Percentiles rank a stretch among this genome's conserved stretches.
phyloP scores from a whole-genome alignment of 2,888 invertebrate species.

The Eilema caniola region DNA sequence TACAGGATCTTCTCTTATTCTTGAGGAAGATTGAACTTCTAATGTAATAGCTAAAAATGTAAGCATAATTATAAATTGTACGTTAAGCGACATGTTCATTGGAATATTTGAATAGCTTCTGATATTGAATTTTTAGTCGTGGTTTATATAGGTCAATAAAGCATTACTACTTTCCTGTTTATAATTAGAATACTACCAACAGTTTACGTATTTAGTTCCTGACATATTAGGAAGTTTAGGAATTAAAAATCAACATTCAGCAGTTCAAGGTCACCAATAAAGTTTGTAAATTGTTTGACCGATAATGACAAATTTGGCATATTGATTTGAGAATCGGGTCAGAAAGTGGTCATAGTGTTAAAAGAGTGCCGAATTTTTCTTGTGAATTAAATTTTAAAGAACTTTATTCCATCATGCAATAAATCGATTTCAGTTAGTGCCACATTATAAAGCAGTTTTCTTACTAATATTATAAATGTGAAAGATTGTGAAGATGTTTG shows the following conservation, averaged over 20 bases:
- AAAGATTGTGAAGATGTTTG: too few relatives aligned
- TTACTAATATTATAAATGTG: too few relatives aligned
- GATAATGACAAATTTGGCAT: background rate
- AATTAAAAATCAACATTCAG: slow-evolving; percentile 7
- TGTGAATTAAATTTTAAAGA: background rate
- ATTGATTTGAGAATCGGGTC: background rate
- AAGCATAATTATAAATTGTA: background rate
- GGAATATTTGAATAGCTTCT: background rate
- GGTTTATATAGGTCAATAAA: slow-evolving; percentile 5
- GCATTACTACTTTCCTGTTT: slow-evolving; percentile 14
- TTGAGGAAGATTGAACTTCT: background rate
- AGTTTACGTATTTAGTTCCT: slow-evolving; percentile 17
- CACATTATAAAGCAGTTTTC: background rate
- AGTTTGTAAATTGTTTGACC: background rate
- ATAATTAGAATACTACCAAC: background rate
- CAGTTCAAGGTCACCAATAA: slow-evolving; percentile 13
- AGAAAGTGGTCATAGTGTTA: background rate
- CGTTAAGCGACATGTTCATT: slow-evolving; percentile 3
- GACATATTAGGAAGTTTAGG: slow-evolving; percentile 9
- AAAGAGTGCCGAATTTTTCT: background rate
- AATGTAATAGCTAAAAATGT: background rate
- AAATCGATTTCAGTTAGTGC: background rate
- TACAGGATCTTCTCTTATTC: background rate
- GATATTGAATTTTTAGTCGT: background rate
- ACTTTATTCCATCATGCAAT: background rate